Percentiles rank a stretch among this genome's conserved stretches.
Conservation (phyloP, 2,888 invertebrate genomes). For the Torymus auratus region DNA sequence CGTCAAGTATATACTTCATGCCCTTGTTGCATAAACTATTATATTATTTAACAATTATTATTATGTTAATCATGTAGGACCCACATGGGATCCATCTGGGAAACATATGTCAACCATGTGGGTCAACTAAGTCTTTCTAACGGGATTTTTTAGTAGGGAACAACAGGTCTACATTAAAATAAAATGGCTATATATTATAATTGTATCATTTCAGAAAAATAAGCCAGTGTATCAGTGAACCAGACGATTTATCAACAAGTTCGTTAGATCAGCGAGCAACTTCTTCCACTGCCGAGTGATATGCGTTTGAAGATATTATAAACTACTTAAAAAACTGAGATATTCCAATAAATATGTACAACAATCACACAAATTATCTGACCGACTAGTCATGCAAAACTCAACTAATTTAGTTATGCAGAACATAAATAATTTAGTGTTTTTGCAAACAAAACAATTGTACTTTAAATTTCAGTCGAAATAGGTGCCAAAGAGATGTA, state of each 20-base stretch:
- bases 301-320: conserved; percentile 28
- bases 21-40: too few species aligned
- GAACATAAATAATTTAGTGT: conserved; percentile 18
- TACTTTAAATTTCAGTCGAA: conserved; percentile 38
- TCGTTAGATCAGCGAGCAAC: conserved; percentile 61
- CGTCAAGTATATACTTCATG: too few species aligned
- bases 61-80: too few species aligned
- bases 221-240: conserved; percentile 61
- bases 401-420: conserved; percentile 43
- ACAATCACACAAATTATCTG: conserved; percentile 30
- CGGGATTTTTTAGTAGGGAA: too few species aligned
- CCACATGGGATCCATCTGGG: too few species aligned
- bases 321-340: conserved; percentile 30
- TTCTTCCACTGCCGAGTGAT: conserved; percentile 61
- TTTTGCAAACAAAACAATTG: conserved; percentile 29
- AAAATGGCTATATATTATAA: background rate
- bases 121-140: too few species aligned
- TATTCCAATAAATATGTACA: conserved; percentile 52
- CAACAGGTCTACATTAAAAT: too few species aligned
- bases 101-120: too few species aligned
- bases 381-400: conserved; percentile 46
- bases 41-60: too few species aligned
- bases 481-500: conserved; percentile 42
- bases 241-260: conserved; percentile 62
- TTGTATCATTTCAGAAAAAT: conserved; percentile 51